Evolutionary conservation across 1,140 invertebrate genomes (phyloP), one percentile per base, ranked within the genome.

Genomic region (Calosoma granatense): DNA sequence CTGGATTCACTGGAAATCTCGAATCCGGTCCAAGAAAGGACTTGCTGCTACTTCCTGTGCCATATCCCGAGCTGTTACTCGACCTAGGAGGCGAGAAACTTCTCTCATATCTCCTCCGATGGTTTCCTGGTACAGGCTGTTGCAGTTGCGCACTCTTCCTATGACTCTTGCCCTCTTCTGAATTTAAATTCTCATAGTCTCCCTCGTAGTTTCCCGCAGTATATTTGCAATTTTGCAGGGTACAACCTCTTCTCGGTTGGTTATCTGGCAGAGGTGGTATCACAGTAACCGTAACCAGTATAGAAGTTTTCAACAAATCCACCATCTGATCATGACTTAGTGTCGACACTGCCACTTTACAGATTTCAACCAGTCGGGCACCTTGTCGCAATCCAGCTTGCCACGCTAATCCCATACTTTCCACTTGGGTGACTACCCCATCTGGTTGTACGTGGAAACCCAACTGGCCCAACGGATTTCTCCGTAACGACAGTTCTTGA

Each of bases 361-460:
- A 94, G 59, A 94, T 92, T 77, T 98, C 93, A 14, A 97, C 90
- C 54, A 98, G 79, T 23, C 94, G 78, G 20, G 88, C 90, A 14
- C 92, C 92, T 72, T 92, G 90, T 53, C 88, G 72, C 0, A 98
- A 76, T 20, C 94, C 94, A n/a, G 90, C 89, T 58, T 90, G 82
- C 78, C 87, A 91, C 9, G 95, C 94, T 59, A 86, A 81, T 2
- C 93, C 92, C 67, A 86, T 85, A 56, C 79, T 81, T 72, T 97
- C 94, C 0, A 97, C 94, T 67, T 95, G 88, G 1, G 92, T 96
- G 1, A 98, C 92, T 2, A 97, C 82, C 2, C 94, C 95, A 73
- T 97, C 94, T 12, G 91, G 89, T 67, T 97, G 92, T 20, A 97
- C 91, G 71, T 97, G 92, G 76, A 97, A 97, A 21, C 94, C 94